Evolutionary conservation across 2,797 vertebrate species (phyloP).

Genomic region (Diglossa cyanea): DNA sequence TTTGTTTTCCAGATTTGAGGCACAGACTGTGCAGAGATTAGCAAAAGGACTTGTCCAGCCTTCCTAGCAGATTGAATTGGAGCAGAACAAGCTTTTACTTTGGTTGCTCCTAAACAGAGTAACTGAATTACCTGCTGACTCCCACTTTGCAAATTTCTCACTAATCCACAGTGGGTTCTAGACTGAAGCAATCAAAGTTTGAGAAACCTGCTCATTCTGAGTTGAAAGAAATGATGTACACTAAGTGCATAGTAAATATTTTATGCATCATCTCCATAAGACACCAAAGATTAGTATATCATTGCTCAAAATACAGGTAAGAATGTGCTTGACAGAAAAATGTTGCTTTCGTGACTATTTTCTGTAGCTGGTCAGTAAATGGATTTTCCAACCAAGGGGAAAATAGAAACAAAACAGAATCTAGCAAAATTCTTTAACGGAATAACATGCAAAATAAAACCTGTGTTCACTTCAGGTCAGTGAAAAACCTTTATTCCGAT

Average conservation of each 20-base stretch:
- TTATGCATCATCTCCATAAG: not conserved
- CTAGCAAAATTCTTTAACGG: not conserved
- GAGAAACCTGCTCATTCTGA: not conserved
- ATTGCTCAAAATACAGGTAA: not conserved
- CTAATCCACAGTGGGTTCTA: not conserved
- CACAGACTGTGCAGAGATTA: not conserved
- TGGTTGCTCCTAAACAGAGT: not conserved
- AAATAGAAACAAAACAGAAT: not conserved
- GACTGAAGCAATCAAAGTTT: not conserved
- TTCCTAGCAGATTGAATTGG: not conserved
- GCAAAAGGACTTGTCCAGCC: not conserved
- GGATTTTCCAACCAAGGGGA: not conserved
- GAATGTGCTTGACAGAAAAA: not conserved
- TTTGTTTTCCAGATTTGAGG: not conserved
- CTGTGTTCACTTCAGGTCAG: not conserved
- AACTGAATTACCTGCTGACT: not conserved
- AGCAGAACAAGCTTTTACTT: not conserved
- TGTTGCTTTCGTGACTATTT: not conserved
- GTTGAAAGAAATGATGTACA: not conserved
- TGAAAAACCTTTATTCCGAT: not conserved
- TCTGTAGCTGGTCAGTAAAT: not conserved
- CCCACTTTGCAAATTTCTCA: not conserved
- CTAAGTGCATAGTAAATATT: constrained; percentile 41
- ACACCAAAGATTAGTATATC: not conserved
- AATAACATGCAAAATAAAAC: not conserved